Evolutionary conservation across 2,797 vertebrate genomes (phyloP).

Genomic region (Glyptemys insculpta): DNA sequence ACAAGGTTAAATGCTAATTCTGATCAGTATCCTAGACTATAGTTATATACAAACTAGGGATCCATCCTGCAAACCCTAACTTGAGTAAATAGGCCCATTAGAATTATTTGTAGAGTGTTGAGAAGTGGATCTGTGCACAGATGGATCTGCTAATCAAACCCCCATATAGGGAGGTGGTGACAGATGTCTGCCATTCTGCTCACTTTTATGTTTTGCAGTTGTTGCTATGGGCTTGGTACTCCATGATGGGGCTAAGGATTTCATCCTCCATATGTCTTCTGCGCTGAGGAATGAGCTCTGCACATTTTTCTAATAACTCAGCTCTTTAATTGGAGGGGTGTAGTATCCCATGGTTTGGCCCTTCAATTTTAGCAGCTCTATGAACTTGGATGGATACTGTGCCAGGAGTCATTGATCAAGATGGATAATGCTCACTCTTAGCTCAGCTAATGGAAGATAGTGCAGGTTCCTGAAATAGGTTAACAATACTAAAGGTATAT

Average conservation of each 20-base stretch:
- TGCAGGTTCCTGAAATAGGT: background rate
- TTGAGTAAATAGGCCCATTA: background rate
- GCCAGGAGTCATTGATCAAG: background rate
- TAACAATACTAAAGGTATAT: background rate
- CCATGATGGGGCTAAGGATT: background rate
- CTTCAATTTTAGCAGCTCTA: background rate
- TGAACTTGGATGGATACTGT: background rate
- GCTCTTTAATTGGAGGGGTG: background rate
- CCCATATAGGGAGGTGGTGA: fast-evolving
- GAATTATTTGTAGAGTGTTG: background rate
- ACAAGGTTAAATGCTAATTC: background rate
- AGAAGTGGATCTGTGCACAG: background rate
- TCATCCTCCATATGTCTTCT: background rate
- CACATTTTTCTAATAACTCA: background rate
- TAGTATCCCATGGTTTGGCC: background rate
- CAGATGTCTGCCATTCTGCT: background rate
- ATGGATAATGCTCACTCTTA: background rate
- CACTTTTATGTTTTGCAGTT: background rate
- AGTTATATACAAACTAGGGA: background rate
- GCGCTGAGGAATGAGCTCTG: too few species aligned
- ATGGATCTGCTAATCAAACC: background rate
- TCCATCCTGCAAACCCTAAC: too few species aligned
- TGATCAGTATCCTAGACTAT: background rate
- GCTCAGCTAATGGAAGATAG: background rate
- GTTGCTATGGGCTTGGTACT: background rate